Percentiles rank a stretch among this genome's conserved stretches.
phyloP scores from a whole-genome alignment of 2,797 vertebrate genomes.

The Aselliscus stoliczkanus region DNA sequence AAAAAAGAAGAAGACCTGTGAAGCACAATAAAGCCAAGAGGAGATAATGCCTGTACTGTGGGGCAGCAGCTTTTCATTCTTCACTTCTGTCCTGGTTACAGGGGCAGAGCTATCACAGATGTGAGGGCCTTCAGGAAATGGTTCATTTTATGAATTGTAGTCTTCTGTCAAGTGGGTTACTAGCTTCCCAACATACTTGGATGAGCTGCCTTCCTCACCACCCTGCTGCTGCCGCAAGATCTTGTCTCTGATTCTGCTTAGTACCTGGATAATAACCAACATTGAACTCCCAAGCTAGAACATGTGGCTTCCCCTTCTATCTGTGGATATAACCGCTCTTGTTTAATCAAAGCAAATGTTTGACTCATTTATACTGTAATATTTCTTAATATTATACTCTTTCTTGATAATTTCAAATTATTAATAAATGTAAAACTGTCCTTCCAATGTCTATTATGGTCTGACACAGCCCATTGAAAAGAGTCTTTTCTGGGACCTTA shows the following conservation, averaged over 20 bases:
- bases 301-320: background rate
- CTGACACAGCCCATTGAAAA: background rate
- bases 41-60: background rate
- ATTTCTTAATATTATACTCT: background rate
- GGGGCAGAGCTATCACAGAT: background rate
- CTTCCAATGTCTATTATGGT: background rate
- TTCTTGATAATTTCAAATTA: background rate
- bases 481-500: background rate
- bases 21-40: background rate
- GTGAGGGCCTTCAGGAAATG: background rate
- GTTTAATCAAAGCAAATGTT: background rate
- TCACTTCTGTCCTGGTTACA: background rate
- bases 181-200: background rate
- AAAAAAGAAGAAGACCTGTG: background rate
- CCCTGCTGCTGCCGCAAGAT: background rate
- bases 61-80: background rate
- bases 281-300: background rate
- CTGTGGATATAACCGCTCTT: background rate
- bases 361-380: background rate
- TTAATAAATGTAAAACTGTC: background rate
- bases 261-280: background rate
- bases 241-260: background rate
- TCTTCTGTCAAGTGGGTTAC: background rate
- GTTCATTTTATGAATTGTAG: background rate
- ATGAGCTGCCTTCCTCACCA: background rate